Base-by-base conservation (phyloP, 2,113 vertebrate genomes). In the Sapayoa aenigma region DNA sequence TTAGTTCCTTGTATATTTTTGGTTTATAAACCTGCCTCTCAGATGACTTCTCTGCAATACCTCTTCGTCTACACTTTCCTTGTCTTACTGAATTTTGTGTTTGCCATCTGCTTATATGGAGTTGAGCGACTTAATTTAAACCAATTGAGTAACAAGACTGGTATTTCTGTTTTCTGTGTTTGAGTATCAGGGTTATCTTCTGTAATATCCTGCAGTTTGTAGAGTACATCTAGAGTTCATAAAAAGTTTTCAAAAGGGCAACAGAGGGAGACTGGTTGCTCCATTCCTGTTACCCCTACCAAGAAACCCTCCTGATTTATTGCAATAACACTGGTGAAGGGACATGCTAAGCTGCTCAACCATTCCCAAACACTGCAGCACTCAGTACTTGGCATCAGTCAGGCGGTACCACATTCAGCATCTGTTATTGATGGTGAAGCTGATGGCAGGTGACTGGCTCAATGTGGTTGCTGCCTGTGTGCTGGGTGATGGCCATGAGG, bases 381-480 rank as follows among this genome's bases (percentile, higher is more conserved):
- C 5, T 39, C 60, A 35, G 80, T 10, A 15, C 28, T 12, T 44
- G 65, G n/a, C 39, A 12, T 30, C 5, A 5, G 7, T 46, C 47
- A 50, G 74, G 31, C 2, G 5, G 25, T 22, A 5, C 30, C 63
- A 12, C 0, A 0, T 66, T 72, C 56, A 50, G 19, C 3, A 0
- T 2, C 1, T 4, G n/a, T n/a, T n/a, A n/a, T n/a, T n/a, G 6
- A 16, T 0, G 1, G 31, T 5, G 5, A 53, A 37, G 41, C 41
- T 33, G 27, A 0, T 30, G 59, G 41, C 9, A 4, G 2, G 5
- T 84, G 59, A 37, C 35, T 0, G 0, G 0, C 20, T 3, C n/a
- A 6, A 20, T 3, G 1, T 0, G 2, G 33, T 14, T 49, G 30
- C 50, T 68, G 72, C 14, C 67, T 3, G 1, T 0, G 0, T 41